Percentiles rank a stretch among this genome's conserved stretches.
These are phyloP conservation scores for Condylostylus longicornis DNA, from an alignment of 1,140 invertebrate genomes.

Conservation along the genomic window DNA sequence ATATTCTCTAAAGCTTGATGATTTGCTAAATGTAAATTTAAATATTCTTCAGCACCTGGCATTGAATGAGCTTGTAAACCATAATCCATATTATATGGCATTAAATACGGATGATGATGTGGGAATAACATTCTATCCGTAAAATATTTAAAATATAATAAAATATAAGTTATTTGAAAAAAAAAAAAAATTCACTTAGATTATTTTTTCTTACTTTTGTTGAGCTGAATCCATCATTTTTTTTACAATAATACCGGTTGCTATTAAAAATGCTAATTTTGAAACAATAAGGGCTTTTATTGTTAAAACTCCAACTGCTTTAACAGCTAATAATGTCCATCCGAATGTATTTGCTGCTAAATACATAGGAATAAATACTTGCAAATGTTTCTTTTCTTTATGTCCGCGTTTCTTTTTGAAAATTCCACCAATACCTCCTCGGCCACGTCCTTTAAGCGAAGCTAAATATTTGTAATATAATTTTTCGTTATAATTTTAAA, in stretches of 20 bases:
- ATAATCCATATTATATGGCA: slow-evolving; percentile 29
- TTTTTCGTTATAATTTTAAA: too few species aligned
- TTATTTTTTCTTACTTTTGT: slow-evolving; percentile 19
- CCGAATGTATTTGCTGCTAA: slow-evolving; percentile 46
- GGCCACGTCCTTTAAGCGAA: slow-evolving; percentile 33
- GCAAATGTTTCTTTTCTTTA: slow-evolving; percentile 37
- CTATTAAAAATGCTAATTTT: slow-evolving; percentile 43
- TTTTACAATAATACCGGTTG: slow-evolving; percentile 39
- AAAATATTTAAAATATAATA: background rate
- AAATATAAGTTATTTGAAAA: background rate
- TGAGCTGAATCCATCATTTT: slow-evolving; percentile 37
- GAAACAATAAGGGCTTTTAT: slow-evolving; percentile 45
- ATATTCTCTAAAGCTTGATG: slow-evolving; percentile 24
- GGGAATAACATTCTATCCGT: slow-evolving; percentile 24
- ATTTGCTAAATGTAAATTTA: slow-evolving; percentile 7
- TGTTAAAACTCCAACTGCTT: slow-evolving; percentile 40
- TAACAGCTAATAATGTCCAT: slow-evolving; percentile 38
- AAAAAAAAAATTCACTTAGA: background rate
- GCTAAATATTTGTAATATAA: too few species aligned
- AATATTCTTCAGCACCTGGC: slow-evolving; percentile 13
- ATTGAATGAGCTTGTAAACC: slow-evolving; percentile 14
- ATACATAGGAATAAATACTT: slow-evolving; percentile 42
- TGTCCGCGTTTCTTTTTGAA: slow-evolving; percentile 13
- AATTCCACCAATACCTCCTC: slow-evolving; percentile 28
- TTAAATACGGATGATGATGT: slow-evolving; percentile 29